A percentile compares a stretch with the other conserved stretches of the same genome.
These are phyloP conservation scores for Alca torda DNA, from an alignment of 2,797 vertebrate species.

Conservation along the genomic window DNA sequence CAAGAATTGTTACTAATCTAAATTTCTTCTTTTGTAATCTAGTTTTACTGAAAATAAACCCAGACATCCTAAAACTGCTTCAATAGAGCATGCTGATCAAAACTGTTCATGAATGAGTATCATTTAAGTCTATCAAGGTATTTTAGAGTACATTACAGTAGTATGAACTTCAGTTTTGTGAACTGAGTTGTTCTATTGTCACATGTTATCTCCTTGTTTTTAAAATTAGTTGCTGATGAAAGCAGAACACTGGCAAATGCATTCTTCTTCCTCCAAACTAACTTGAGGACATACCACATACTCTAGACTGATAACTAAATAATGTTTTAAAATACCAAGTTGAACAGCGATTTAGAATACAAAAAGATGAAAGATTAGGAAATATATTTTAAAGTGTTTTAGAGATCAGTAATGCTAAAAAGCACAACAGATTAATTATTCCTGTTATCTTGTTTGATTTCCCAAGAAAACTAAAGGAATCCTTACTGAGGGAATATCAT, in stretches of 20 bases:
- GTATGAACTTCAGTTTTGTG: neutral
- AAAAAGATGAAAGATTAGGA: neutral
- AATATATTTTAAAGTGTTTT: neutral
- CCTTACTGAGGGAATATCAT: neutral
- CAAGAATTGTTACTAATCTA: neutral
- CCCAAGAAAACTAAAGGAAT: neutral
- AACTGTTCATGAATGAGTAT: neutral
- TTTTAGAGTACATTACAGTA: neutral
- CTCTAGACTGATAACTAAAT: neutral
- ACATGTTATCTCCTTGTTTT: neutral
- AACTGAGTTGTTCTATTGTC: neutral
- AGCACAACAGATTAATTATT: conserved; percentile 29
- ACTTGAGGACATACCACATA: neutral
- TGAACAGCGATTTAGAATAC: neutral
- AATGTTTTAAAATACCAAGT: neutral
- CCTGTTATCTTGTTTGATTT: conserved; percentile 24
- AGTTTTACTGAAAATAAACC: neutral
- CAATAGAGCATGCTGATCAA: neutral
- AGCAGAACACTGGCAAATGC: neutral
- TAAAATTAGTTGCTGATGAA: neutral
- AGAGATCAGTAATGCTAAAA: neutral
- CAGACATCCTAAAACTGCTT: neutral
- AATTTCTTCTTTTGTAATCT: neutral
- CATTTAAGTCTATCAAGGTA: neutral
- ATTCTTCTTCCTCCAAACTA: neutral